Base-by-base conservation (phyloP, 2,113 vertebrate species). In the Strix aluco region DNA sequence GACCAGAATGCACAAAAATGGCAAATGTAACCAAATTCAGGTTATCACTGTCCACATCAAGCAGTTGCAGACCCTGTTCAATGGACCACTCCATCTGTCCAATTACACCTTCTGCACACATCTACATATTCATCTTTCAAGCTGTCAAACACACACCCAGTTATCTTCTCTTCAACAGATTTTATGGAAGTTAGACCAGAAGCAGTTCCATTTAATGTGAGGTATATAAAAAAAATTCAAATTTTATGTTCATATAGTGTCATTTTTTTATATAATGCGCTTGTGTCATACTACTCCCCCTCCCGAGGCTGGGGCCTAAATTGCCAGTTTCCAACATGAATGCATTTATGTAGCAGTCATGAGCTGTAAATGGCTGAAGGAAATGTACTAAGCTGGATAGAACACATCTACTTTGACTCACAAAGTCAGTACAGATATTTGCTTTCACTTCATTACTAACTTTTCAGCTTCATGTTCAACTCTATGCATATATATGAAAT, bases 261-360 rank as follows among this genome's bases (percentile, higher is more conserved):
- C 6, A 15, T 57, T 88, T 93, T 77, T 9, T 10, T 61, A 46
- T 63, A 9, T 21, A 15, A 13, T 1, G 5, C n/a, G 9, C 8
- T 67, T 51, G 8, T 36, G 34, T 34, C 57, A 44, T 3, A 15
- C 16, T 26, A 36, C 4, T 19, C 20, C 13, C 10, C 4, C 10
- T 40, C 25, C 13, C 13, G 15, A 25, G 2, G 7, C 0, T 15
- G 32, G 6, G 27, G 9, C 4, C 38, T 55, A 25, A 69, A 36
- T 42, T 54, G 20, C 47, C 16, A 1, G 3, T 63, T 84, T 81
- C 20, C 32, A 70, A 20, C 11, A 44, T 3, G 5, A 83, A 65
- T 13, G 22, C 5, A 29, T 67, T 55, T n/a, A 58, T 10, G n/a
- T 3, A 34, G 4, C 7, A 65, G 17, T 36, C 66, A 70, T 23